Percentiles rank a stretch among this genome's conserved stretches.
phyloP scores from a whole-genome alignment of 2,888 invertebrate species.

The Lacanobia oleracea region DNA sequence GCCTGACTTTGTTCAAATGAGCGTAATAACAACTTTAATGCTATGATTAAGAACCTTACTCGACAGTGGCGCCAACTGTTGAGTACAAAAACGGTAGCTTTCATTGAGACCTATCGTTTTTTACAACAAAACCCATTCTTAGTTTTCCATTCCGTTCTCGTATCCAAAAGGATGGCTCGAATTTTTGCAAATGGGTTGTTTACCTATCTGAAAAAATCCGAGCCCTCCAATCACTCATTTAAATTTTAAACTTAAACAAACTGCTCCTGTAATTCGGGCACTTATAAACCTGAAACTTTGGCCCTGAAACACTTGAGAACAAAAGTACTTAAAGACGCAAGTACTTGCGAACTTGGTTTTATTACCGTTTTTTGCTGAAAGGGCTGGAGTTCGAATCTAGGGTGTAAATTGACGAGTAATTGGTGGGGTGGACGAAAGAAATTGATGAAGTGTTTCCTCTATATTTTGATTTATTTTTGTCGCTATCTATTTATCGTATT shows the following conservation, averaged over 20 bases:
- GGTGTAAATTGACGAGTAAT: constrained; percentile 37
- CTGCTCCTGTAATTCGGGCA: constrained; percentile 12
- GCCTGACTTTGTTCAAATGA: too few species aligned
- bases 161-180: too few species aligned
- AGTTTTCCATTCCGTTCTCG: too few species aligned
- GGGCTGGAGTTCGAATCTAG: constrained; percentile 22
- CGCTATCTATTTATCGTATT: neutral
- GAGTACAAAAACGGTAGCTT: too few species aligned
- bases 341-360: constrained; percentile 42
- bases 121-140: too few species aligned
- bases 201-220: neutral
- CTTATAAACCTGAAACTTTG: constrained; percentile 28
- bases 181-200: too few species aligned
- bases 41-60: too few species aligned
- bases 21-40: too few species aligned
- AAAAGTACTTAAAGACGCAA: constrained; percentile 50
- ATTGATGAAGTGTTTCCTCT: constrained; percentile 4
- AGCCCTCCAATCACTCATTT: constrained; percentile 8
- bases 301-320: constrained; percentile 31
- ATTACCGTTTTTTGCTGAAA: constrained; percentile 44
- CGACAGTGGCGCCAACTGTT: too few species aligned
- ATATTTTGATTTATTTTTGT: neutral
- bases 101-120: too few species aligned
- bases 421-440: constrained; percentile 4
- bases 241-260: constrained; percentile 22